Conservation (phyloP, 2,888 invertebrate species). For the Drosophila anceps region DNA sequence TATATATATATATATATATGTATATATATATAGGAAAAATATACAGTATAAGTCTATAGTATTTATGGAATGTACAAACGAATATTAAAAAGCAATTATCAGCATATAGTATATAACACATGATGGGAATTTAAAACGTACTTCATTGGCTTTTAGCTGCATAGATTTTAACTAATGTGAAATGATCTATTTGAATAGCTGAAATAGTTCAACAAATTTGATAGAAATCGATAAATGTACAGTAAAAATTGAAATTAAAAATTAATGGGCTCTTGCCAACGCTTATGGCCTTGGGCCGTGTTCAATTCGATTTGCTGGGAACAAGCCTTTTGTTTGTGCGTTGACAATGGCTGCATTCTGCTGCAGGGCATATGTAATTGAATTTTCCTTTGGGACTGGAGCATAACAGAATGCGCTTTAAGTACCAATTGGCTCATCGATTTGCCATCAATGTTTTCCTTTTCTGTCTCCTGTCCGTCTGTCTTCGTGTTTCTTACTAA, state of each 20-base stretch:
- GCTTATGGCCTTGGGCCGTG: not conserved
- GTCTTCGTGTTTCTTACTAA: conserved; percentile 2
- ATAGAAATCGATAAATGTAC: conserved; percentile 10
- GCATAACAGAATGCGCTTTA: conserved; percentile 29
- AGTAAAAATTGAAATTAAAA: not conserved
- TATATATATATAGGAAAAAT: too few relatives aligned
- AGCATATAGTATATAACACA: not conserved
- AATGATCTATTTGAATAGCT: too few relatives aligned
- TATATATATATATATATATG: too few relatives aligned
- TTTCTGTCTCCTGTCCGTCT: not conserved
- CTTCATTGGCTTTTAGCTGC: not conserved
- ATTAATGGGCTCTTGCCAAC: conserved; percentile 2
- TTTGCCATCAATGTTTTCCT: conserved; percentile 40
- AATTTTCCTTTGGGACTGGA: conserved; percentile 26
- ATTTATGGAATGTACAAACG: not conserved
- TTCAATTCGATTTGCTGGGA: conserved; percentile 30
- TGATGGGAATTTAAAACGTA: not conserved
- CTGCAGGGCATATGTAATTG: conserved; percentile 33
- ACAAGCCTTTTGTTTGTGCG: conserved; percentile 10
- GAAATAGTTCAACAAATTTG: not conserved
- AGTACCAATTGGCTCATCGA: conserved; percentile 52
- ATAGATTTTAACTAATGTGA: too few relatives aligned
- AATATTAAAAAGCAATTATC: not conserved
- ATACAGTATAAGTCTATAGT: not conserved
- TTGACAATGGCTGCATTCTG: conserved; percentile 19